Evolutionary conservation across 2,113 vertebrate genomes (phyloP).

Genomic region (Grammomys surdaster): DNA sequence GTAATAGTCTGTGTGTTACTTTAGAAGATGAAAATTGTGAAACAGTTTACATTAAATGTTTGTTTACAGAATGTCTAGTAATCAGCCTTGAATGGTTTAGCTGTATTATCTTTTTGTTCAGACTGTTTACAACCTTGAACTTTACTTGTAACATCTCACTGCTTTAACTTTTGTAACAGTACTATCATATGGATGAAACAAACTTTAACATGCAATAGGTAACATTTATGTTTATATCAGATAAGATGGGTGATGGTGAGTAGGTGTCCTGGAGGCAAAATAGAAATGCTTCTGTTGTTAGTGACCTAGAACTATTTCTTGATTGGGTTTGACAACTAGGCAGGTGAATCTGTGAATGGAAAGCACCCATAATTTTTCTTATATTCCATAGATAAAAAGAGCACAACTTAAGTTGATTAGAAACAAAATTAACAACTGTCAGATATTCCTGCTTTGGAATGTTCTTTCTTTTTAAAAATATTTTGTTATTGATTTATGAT

Average conservation of each 20-base stretch:
- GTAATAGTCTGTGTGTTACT: not conserved
- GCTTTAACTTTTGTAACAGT: slow-evolving; percentile 19
- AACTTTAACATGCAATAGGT: not conserved
- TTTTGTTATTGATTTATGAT: not conserved
- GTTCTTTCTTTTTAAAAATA: not conserved
- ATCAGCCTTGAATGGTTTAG: not conserved
- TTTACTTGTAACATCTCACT: not conserved
- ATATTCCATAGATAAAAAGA: not conserved
- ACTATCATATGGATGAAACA: not conserved
- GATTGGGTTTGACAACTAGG: no score
- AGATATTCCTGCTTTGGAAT: slow-evolving; percentile 34
- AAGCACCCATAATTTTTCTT: not conserved
- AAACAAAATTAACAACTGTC: slow-evolving; percentile 41
- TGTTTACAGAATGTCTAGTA: not conserved
- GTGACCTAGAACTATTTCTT: not conserved
- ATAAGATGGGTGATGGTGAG: not conserved
- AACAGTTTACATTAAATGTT: not conserved
- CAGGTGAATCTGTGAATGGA: not conserved
- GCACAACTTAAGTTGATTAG: not conserved
- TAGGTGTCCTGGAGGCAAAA: not conserved
- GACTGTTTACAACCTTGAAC: not conserved
- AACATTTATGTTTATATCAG: not conserved
- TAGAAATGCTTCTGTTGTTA: not conserved
- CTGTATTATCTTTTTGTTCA: slow-evolving; percentile 34
- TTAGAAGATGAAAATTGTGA: not conserved